Evolutionary conservation across 2,113 vertebrate genomes (phyloP), one percentile per base, ranked within the genome.

Genomic region (Callionymus lyra): DNA sequence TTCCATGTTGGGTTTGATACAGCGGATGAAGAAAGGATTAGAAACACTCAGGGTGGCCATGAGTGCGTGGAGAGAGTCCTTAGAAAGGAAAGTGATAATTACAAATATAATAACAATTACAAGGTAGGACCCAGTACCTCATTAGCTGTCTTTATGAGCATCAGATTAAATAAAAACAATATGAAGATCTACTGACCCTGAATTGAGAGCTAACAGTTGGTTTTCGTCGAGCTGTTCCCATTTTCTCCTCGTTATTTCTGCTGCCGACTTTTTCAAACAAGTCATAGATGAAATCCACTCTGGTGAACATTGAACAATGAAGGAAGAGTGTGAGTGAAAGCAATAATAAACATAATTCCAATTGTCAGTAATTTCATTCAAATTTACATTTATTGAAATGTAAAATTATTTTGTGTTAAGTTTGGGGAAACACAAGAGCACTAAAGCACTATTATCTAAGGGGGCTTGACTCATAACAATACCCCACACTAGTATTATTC

Each of bases 141-240:
- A 36, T 34, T 36, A 36, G 12, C 9, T 1, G 12, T n/a, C 12
- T 10, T 13, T 36, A 27, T 27, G 21, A 27, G 8, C 8, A 27
- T 27, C 21, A 27, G 21, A 27, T n/a, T n/a, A n/a, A n/a, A 27
- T 4, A 8, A 27, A 27, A 27, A 8, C 21, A 27, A 27, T n/a
- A n/a, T n/a, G n/a, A n/a, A n/a, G n/a, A 27, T 27, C 44, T 5
- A 31, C 89, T 81, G 76, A 94, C 92, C 82, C 90, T 88, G 84
- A 94, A 94, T 81, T 94, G 92, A 34, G 92, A 93, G 76, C 92
- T 94, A 72, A 94, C 91, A 12, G 92, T 94, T 3, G 91, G 89
- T 63, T 89, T 92, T 53, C 88, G 90, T 52, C 90, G 81, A 65
- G 90, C 89, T 13, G 91, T 93, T 65, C 92, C 91, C 90, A 92